These are phyloP conservation scores for Triplophysa dalaica DNA, from an alignment of 2,113 vertebrate species.

Conservation along the genomic window DNA sequence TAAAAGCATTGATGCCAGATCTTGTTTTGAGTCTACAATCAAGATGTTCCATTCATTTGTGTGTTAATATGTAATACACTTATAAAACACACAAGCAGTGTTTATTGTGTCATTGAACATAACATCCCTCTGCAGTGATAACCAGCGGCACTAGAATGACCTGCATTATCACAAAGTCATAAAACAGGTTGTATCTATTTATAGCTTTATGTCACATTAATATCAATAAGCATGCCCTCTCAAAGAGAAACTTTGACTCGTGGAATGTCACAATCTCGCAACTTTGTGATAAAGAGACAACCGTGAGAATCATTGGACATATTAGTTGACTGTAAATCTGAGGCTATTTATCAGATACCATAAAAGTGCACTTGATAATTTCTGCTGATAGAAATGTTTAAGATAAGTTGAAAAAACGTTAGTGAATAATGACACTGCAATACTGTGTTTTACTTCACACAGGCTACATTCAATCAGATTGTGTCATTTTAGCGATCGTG, in stretches of 20 bases:
- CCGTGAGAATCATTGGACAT: not conserved
- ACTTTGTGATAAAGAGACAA: constrained; percentile 4
- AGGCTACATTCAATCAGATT: not conserved
- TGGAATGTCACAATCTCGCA: not conserved
- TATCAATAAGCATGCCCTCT: constrained; percentile 10
- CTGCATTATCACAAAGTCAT: constrained; percentile 33
- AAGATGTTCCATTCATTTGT: not conserved
- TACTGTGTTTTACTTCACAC: not conserved
- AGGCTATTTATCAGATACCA: not conserved
- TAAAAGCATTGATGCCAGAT: not conserved
- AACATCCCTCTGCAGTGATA: not conserved
- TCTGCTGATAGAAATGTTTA: not conserved
- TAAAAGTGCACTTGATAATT: constrained; percentile 1
- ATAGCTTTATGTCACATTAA: constrained; percentile 29
- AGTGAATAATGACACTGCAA: constrained; percentile 1
- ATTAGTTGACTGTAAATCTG: not conserved
- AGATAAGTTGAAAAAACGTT: not conserved
- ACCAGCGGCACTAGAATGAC: constrained; percentile 11
- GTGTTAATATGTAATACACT: not conserved
- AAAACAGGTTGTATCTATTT: constrained; percentile 36
- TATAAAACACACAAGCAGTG: not conserved
- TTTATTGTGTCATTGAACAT: not conserved
- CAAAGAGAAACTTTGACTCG: constrained; percentile 13
- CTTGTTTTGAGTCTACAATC: not conserved
- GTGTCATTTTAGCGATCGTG: not conserved